Base-by-base conservation (phyloP, 2,888 invertebrate species). In the Dicyrtomina minuta region DNA sequence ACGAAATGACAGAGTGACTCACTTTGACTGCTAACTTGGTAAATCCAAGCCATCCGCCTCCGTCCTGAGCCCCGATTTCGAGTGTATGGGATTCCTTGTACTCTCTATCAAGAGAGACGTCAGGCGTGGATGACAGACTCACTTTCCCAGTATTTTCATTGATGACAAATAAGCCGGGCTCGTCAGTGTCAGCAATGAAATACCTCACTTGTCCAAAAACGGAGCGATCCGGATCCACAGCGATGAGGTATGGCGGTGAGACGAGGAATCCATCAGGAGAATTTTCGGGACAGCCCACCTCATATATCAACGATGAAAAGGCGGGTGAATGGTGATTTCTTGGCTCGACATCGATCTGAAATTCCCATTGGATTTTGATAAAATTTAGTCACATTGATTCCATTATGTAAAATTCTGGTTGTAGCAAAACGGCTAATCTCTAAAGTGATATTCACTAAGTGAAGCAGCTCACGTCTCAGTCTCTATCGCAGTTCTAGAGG, bases 241-340 rank as follows among this genome's bases (percentile, higher is more conserved):
- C 96, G 71, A 88, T 87, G 3, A 93, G 88, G 33, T 33, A 33
- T 33, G 33, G 33, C 82, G 87, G 88, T 43, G 89, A 87, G 41
- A 96, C 88, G 72, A 88, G 83, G 79, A 88, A 86, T 13, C 93
- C 93, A 49, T 89, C 86, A 61, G 88, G 84, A 79, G 88, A 87
- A 83, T 94, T 94, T 84, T 97, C 96, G 22, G 85, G 83, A 15
- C 93, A 88, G 70, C 88, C 88, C 6, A 90, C 91, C 80, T 93
- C 91, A 81, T 93, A 89, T 70, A 90, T 85, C 1, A 88, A 84
- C 80, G 91, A 89, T 17, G 88, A 86, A 82, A 96, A 96, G 73
- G 86, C 85, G 12, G 96, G 96, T 77, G 90, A 85, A 81, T 89
- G 87, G 76, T 86, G 85, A 84, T 96, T 96, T 72, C 90, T 89